These are phyloP conservation scores for Glossophaga mutica DNA, from an alignment of 2,797 vertebrate genomes.

Conservation along the genomic window DNA sequence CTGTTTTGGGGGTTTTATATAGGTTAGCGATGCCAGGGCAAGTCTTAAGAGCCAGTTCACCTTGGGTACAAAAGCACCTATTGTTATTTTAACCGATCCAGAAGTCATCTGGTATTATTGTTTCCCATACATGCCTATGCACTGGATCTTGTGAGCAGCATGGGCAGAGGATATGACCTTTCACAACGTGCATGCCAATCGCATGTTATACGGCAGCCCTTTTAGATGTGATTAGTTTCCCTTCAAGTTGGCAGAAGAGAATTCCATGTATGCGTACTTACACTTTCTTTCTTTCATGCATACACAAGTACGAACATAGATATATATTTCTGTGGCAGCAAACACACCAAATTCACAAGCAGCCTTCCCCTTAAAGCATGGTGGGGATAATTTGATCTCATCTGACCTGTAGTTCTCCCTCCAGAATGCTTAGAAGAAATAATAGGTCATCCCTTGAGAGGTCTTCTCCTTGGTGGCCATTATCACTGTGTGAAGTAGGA, in stretches of 20 bases:
- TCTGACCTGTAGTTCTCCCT: constrained; percentile 96
- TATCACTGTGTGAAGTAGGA: constrained; percentile 75
- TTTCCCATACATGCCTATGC: not conserved
- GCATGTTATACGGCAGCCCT: constrained; percentile 64
- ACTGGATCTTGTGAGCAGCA: not conserved
- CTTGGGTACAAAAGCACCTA: constrained; percentile 10
- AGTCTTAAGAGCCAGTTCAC: constrained; percentile 6
- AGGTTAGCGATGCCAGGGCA: constrained; percentile 18
- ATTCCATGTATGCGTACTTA: constrained; percentile 6
- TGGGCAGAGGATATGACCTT: constrained; percentile 56
- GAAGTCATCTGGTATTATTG: constrained; percentile 9
- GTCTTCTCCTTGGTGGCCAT: constrained; percentile 85
- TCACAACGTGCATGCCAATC: constrained; percentile 58
- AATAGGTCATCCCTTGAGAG: constrained; percentile 95
- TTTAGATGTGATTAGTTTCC: constrained; percentile 69
- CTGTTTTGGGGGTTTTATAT: constrained; percentile 40
- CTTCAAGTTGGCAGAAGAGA: constrained; percentile 61
- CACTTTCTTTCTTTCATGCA: constrained; percentile 14
- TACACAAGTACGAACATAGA: not conserved
- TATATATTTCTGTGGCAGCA: not conserved
- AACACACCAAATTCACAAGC: constrained; percentile 31
- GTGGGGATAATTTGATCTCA: not conserved
- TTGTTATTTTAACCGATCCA: constrained; percentile 53
- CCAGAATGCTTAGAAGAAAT: constrained; percentile 95
- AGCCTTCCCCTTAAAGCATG: constrained; percentile 28